phyloP scores from a whole-genome alignment of 2,888 invertebrate genomes.

The Baccha elongata region DNA sequence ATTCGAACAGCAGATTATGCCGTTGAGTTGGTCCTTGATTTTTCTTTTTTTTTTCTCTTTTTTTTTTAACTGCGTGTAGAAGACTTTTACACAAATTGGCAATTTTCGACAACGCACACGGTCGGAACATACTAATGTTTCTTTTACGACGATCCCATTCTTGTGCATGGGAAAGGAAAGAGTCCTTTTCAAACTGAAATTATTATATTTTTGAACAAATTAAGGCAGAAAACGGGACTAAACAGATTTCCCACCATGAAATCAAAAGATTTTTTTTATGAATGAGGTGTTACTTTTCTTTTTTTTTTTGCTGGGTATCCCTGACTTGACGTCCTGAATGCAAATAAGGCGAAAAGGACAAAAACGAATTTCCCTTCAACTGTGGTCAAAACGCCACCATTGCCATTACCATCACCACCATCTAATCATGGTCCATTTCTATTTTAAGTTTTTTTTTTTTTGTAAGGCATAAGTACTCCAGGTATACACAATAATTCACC shows the following conservation, averaged over 20 bases:
- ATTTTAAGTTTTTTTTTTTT: conserved; percentile 24
- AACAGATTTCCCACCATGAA: conserved; percentile 60
- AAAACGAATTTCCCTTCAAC: conserved; percentile 26
- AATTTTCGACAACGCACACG: conserved; percentile 41
- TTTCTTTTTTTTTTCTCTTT: background rate
- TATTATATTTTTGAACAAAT: conserved; percentile 49
- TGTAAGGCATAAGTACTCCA: conserved; percentile 23
- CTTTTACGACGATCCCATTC: conserved; percentile 12
- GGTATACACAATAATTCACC: conserved; percentile 54
- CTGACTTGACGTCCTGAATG: conserved; percentile 36
- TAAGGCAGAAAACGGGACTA: conserved; percentile 37
- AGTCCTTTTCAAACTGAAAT: conserved; percentile 25
- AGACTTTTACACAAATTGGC: conserved; percentile 62
- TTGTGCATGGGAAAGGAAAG: background rate
- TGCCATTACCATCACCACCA: conserved; percentile 47
- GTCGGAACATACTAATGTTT: conserved; percentile 14
- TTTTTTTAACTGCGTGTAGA: background rate
- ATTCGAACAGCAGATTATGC: conserved; percentile 69
- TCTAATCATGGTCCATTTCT: conserved; percentile 52
- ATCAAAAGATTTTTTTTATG: conserved; percentile 27
- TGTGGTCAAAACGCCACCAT: conserved; percentile 59
- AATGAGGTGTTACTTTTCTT: conserved; percentile 50
- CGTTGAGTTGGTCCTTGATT: conserved; percentile 60
- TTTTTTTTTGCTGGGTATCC: conserved; percentile 12
- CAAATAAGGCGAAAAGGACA: conserved; percentile 46